phyloP scores from a whole-genome alignment of 2,113 vertebrate genomes.

The Pagrus major region DNA sequence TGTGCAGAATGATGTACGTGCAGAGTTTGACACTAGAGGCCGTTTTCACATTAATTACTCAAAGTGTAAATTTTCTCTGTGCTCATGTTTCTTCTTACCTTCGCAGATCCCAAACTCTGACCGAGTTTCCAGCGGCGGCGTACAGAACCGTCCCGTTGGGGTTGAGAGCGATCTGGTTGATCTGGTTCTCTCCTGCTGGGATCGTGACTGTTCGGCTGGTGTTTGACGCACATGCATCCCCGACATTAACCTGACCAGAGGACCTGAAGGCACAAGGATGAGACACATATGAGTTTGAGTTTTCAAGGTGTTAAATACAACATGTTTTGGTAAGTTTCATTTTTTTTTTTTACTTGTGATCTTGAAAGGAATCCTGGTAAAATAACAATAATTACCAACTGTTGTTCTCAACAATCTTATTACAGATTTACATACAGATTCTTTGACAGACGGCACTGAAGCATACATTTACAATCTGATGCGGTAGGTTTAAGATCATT shows the following conservation, averaged over 20 bases:
- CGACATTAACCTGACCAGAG: conserved; percentile 91
- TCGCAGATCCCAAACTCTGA: conserved; percentile 97
- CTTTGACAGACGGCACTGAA: background rate
- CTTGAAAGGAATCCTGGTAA: background rate
- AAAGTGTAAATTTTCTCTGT: no score
- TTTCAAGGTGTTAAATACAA: background rate
- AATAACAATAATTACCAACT: background rate
- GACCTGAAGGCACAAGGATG: conserved; percentile 82
- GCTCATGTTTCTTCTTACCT: no score
- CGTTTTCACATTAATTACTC: no score
- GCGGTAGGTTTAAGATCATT: no score
- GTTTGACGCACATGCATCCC: conserved; percentile 89
- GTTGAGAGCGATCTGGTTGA: conserved; percentile 96
- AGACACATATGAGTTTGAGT: background rate
- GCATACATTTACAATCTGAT: background rate
- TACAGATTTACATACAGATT: background rate
- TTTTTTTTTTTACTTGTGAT: background rate
- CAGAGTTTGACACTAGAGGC: no score
- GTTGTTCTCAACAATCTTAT: background rate
- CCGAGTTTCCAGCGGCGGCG: conserved; percentile 94
- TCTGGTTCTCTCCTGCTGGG: conserved; percentile 95
- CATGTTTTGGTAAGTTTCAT: background rate
- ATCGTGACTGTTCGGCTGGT: conserved; percentile 92
- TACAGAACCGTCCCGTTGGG: conserved; percentile 93
- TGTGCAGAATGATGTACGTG: no score